A percentile compares a stretch with the other conserved stretches of the same genome.
phyloP scores from a whole-genome alignment of 2,888 invertebrate species.

The Steinernema scapterisci region DNA sequence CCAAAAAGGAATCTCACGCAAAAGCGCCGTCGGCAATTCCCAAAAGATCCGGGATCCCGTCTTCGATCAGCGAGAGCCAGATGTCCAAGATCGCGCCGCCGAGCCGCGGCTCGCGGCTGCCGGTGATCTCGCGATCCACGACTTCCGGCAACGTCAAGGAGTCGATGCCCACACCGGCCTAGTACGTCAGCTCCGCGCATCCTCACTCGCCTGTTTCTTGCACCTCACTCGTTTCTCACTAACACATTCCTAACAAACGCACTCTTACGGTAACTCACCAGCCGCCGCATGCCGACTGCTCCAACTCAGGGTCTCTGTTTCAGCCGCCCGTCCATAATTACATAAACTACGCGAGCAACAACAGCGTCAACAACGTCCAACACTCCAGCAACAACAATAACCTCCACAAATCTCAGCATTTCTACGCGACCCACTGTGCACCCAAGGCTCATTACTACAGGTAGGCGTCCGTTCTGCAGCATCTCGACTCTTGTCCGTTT shows the following conservation, averaged over 20 bases:
- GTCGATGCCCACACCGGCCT: neutral
- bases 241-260: constrained; percentile 17
- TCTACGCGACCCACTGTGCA: constrained; percentile 8
- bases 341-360: neutral
- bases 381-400: neutral
- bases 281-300: neutral
- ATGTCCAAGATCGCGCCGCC: constrained; percentile 5
- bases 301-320: neutral
- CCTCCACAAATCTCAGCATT: constrained; percentile 1
- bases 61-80: constrained; percentile 9
- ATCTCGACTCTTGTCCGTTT: neutral
- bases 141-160: constrained; percentile 14
- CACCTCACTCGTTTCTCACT: constrained; percentile 33
- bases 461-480: neutral
- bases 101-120: neutral
- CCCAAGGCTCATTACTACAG: constrained; percentile 18
- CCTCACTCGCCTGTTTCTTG: constrained; percentile 13
- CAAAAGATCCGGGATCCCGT: neutral
- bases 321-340: constrained; percentile 29
- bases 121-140: constrained; percentile 5
- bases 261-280: constrained; percentile 19
- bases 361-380: neutral
- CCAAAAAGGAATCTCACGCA: neutral
- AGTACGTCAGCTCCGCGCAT: no score
- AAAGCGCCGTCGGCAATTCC: constrained; percentile 2